Conservation (phyloP, 2,888 invertebrate genomes). For the Euplagia quadripunctaria region DNA sequence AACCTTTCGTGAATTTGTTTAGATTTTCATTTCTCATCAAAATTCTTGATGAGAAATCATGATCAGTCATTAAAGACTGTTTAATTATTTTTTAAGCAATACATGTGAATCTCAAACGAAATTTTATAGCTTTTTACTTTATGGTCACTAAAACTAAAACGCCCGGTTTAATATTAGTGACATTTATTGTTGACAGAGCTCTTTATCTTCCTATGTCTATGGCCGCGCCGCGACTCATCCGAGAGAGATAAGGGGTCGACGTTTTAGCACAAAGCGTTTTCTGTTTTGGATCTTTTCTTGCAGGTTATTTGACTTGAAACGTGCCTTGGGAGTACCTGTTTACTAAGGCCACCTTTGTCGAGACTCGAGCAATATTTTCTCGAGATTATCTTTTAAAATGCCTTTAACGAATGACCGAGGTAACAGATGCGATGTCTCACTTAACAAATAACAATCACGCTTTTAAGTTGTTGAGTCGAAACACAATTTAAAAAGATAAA, state of each 20-base stretch:
- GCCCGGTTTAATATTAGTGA: slow-evolving; percentile 31
- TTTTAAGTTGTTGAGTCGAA: slow-evolving; percentile 61
- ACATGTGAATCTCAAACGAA: slow-evolving; percentile 35
- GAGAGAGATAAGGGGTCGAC: slow-evolving; percentile 84
- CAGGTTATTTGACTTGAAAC: slow-evolving; percentile 82
- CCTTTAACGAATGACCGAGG: slow-evolving; percentile 72
- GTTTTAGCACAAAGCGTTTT: slow-evolving; percentile 86
- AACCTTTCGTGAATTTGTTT: slow-evolving; percentile 15
- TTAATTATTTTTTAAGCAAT: slow-evolving; percentile 28
- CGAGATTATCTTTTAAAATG: slow-evolving; percentile 79
- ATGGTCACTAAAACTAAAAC: slow-evolving; percentile 21
- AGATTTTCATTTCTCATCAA: slow-evolving; percentile 32
- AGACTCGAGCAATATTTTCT: slow-evolving; percentile 76
- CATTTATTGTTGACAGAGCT: slow-evolving; percentile 47
- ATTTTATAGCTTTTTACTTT: slow-evolving; percentile 30
- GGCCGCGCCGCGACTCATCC: slow-evolving; percentile 74
- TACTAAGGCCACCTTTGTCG: slow-evolving; percentile 78
- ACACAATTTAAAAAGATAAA: slow-evolving; percentile 60
- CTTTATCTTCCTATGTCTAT: slow-evolving; percentile 73
- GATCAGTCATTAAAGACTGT: slow-evolving; percentile 18
- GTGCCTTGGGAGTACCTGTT: slow-evolving; percentile 81
- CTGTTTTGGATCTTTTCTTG: slow-evolving; percentile 82
- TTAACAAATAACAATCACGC: slow-evolving; percentile 79
- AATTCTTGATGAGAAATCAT: slow-evolving; percentile 32
- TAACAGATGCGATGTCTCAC: slow-evolving; percentile 78